phyloP scores from a whole-genome alignment of 2,888 invertebrate species.

The Stratiomys singularior region DNA sequence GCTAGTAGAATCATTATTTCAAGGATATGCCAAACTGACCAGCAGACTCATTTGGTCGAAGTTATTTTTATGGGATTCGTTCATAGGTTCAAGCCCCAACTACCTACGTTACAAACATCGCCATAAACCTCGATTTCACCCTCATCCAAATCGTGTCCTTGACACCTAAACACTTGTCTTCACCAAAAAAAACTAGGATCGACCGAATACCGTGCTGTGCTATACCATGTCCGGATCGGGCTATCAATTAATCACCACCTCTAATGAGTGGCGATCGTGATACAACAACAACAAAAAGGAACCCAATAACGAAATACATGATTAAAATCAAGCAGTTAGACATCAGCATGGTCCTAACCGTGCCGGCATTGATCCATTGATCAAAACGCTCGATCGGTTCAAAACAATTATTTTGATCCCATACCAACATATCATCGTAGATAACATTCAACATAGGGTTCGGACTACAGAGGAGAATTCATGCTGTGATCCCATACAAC shows the following conservation, averaged over 20 bases:
- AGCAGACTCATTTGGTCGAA: neutral
- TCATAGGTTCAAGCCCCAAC: neutral
- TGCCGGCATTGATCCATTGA: neutral
- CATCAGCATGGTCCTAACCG: neutral
- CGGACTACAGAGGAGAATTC: neutral
- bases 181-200: neutral
- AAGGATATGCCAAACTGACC: too few species aligned
- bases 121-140: too few species aligned
- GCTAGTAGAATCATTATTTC: too few species aligned
- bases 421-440: too few species aligned
- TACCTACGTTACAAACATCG: too few species aligned
- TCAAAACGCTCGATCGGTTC: neutral
- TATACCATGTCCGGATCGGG: neutral
- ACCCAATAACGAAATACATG: neutral
- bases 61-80: neutral
- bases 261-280: neutral
- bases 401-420: too few species aligned
- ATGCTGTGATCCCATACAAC: neutral
- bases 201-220: neutral
- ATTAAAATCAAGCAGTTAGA: neutral
- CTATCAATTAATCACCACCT: neutral
- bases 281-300: neutral
- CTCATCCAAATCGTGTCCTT: neutral
- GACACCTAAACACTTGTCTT: slow-evolving; percentile 3
- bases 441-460: neutral